Evolutionary conservation across 2,113 vertebrate species (phyloP).

Genomic region (Hippocampus comes): DNA sequence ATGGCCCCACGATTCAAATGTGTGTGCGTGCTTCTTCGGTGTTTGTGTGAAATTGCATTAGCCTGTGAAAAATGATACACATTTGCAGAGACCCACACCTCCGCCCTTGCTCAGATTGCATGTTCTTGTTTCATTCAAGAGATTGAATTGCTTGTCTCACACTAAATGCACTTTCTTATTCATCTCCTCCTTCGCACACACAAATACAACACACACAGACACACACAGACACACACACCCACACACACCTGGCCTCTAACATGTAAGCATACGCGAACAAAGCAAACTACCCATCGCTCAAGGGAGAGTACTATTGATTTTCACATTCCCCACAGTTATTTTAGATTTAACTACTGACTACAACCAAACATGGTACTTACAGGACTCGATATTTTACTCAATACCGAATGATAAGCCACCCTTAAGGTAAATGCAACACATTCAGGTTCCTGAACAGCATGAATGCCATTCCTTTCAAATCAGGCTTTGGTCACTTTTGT

Average conservation of each 20-base stretch:
- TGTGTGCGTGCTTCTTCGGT: conserved; percentile 6
- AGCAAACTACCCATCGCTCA: conserved; percentile 21
- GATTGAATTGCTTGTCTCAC: conserved; percentile 47
- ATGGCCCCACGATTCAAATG: background rate
- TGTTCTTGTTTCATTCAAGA: conserved; percentile 38
- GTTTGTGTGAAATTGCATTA: conserved; percentile 21
- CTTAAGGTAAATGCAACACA: background rate
- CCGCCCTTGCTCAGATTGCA: conserved; percentile 26
- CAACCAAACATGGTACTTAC: conserved; percentile 14
- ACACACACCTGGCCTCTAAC: background rate
- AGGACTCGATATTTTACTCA: background rate
- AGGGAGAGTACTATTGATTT: conserved; percentile 12
- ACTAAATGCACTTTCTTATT: conserved; percentile 45
- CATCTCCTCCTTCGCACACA: conserved; percentile 16
- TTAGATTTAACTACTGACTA: conserved; percentile 1
- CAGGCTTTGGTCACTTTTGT: background rate
- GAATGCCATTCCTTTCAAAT: background rate
- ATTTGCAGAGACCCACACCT: conserved; percentile 29
- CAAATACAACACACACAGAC: background rate
- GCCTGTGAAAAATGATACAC: conserved; percentile 37
- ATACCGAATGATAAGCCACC: no score
- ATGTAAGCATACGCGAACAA: conserved; percentile 17
- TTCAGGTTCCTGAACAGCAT: background rate
- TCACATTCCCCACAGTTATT: conserved; percentile 13
- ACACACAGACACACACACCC: background rate